Percentiles rank a stretch among this genome's conserved stretches.
phyloP scores from a whole-genome alignment of 2,113 vertebrate genomes.

The Spheniscus mendiculus region DNA sequence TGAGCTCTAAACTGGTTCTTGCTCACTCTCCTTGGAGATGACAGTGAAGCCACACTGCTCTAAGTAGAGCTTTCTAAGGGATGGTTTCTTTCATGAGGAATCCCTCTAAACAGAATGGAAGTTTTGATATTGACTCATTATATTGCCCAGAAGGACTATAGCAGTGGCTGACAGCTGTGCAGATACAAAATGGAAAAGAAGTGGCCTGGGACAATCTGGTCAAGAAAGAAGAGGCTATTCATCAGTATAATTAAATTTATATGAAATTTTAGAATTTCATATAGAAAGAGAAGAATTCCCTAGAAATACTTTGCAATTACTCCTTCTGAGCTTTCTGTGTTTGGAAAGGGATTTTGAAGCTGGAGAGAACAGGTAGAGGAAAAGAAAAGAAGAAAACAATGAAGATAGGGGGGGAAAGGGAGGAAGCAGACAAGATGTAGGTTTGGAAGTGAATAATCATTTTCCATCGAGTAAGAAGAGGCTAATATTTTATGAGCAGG shows the following conservation, averaged over 20 bases:
- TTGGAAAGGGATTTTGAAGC: background rate
- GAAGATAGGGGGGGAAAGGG: background rate
- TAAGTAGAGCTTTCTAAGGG: background rate
- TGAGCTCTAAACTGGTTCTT: background rate
- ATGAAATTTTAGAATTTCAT: background rate
- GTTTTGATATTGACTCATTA: background rate
- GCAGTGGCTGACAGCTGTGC: background rate
- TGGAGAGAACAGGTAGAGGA: background rate
- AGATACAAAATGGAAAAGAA: background rate
- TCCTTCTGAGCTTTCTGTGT: background rate
- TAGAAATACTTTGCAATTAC: background rate
- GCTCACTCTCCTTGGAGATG: background rate
- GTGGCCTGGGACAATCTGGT: background rate
- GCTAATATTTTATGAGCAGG: background rate
- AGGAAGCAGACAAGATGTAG: background rate
- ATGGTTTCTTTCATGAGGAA: background rate
- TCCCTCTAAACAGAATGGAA: background rate
- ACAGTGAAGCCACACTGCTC: background rate
- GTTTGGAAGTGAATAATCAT: background rate
- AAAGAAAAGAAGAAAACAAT: background rate
- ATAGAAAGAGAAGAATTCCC: background rate
- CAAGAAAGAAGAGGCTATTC: background rate
- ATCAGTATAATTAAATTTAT: background rate
- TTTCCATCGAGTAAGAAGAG: background rate
- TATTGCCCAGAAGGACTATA: background rate